Evolutionary conservation across 2,888 invertebrate genomes (phyloP).

Genomic region (Microctonus brassicae): DNA sequence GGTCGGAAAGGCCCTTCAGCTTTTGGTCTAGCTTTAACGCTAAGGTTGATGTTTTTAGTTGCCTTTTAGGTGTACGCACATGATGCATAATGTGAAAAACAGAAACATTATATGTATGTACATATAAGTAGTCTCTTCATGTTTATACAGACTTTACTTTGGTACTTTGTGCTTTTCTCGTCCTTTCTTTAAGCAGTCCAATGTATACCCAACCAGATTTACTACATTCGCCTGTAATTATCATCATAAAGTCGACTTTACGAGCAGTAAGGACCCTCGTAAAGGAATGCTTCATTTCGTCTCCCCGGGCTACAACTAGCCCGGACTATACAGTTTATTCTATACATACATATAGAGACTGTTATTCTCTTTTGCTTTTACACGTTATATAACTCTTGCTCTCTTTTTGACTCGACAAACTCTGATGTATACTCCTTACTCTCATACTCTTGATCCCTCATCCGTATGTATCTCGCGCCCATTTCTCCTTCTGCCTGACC

Average conservation of each 20-base stretch:
- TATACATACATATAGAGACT: background rate
- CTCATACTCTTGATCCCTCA: slow-evolving; percentile 26
- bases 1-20: slow-evolving; percentile 38
- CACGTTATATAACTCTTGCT: background rate
- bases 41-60: background rate
- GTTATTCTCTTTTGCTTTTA: background rate
- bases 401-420: background rate
- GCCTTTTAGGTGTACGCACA: background rate
- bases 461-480: slow-evolving; percentile 32
- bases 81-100: background rate
- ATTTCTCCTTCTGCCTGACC: slow-evolving; percentile 13
- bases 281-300: slow-evolving; percentile 70
- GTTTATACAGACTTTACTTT: background rate
- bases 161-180: background rate
- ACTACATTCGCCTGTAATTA: slow-evolving; percentile 69
- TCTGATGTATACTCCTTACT: background rate
- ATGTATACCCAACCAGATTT: slow-evolving; percentile 64
- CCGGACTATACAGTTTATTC: slow-evolving; percentile 4
- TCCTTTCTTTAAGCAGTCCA: background rate
- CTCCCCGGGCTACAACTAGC: slow-evolving; percentile 45
- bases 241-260: slow-evolving; percentile 70
- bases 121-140: too few species aligned
- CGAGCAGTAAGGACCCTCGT: slow-evolving; percentile 70
- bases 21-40: background rate
- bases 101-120: too few species aligned